A percentile compares a stretch with the other conserved stretches of the same genome.
Evolutionary conservation across 2,888 invertebrate genomes (phyloP).

Genomic region (Syritta pipiens): DNA sequence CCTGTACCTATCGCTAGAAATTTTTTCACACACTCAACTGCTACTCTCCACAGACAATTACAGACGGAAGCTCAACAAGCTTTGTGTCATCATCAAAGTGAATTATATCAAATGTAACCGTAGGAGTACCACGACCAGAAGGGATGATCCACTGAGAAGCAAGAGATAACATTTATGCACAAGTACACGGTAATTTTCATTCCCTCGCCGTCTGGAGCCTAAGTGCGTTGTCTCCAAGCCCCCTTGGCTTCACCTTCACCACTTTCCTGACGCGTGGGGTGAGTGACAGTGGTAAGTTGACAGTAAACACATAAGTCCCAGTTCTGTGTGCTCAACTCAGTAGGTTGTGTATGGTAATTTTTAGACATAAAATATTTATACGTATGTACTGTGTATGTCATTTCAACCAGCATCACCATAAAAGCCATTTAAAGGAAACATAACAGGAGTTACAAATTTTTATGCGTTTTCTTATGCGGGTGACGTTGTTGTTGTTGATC

Average conservation of each 20-base stretch:
- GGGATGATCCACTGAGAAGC: constrained; percentile 36
- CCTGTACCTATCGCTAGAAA: no score
- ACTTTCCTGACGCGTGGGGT: not conserved
- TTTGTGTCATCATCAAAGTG: constrained; percentile 62
- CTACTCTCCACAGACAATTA: no score
- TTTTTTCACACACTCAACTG: no score
- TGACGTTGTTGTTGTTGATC: constrained; percentile 46
- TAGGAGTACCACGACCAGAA: not conserved
- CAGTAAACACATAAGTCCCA: no score
- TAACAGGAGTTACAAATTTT: constrained; percentile 69
- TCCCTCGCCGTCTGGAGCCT: constrained; percentile 30
- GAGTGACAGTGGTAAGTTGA: not conserved
- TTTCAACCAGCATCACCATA: constrained; percentile 68
- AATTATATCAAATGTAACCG: constrained; percentile 63
- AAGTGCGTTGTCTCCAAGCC: constrained; percentile 52
- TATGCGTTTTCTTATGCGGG: constrained; percentile 63
- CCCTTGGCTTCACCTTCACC: constrained; percentile 60
- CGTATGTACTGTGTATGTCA: constrained; percentile 60
- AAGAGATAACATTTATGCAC: constrained; percentile 54
- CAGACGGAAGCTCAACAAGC: constrained; percentile 53
- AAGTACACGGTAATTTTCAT: not conserved
- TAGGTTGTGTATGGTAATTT: constrained; percentile 67
- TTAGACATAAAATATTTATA: constrained; percentile 64
- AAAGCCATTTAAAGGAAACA: constrained; percentile 67
- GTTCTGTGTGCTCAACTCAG: not conserved